phyloP scores from a whole-genome alignment of 2,888 invertebrate genomes.

The Trypoxylon attenuatum region DNA sequence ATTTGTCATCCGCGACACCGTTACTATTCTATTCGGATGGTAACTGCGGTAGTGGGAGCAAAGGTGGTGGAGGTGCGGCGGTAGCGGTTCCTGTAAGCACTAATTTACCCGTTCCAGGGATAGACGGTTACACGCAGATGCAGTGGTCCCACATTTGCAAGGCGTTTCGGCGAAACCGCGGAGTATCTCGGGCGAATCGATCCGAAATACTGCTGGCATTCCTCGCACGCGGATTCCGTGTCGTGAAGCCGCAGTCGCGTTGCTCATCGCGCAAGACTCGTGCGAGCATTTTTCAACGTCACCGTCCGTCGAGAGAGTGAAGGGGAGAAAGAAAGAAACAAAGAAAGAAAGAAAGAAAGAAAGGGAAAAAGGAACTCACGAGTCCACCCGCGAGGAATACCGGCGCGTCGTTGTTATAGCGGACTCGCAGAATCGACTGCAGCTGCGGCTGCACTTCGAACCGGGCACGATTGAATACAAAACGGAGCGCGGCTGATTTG shows the following conservation, averaged over 20 bases:
- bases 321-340: too few species aligned
- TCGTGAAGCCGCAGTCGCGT: not conserved
- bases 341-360: too few species aligned
- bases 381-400: slow-evolving; percentile 24
- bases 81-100: too few species aligned
- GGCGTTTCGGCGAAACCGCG: not conserved
- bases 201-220: not conserved
- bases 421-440: slow-evolving; percentile 40
- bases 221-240: not conserved
- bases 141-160: too few species aligned
- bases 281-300: slow-evolving; percentile 47
- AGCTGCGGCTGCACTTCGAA: slow-evolving; percentile 35
- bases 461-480: slow-evolving; percentile 46
- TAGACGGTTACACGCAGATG: too few species aligned
- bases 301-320: too few species aligned
- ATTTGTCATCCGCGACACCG: too few species aligned
- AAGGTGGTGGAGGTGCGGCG: too few species aligned
- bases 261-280: slow-evolving; percentile 2
- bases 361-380: slow-evolving; percentile 23
- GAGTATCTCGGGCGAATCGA: not conserved
- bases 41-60: too few species aligned
- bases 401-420: slow-evolving; percentile 31
- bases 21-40: too few species aligned
- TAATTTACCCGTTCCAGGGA: too few species aligned
- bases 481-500: slow-evolving; percentile 43